Evolutionary conservation across 1,140 invertebrate genomes (phyloP).

Genomic region (Papilio glaucus): DNA sequence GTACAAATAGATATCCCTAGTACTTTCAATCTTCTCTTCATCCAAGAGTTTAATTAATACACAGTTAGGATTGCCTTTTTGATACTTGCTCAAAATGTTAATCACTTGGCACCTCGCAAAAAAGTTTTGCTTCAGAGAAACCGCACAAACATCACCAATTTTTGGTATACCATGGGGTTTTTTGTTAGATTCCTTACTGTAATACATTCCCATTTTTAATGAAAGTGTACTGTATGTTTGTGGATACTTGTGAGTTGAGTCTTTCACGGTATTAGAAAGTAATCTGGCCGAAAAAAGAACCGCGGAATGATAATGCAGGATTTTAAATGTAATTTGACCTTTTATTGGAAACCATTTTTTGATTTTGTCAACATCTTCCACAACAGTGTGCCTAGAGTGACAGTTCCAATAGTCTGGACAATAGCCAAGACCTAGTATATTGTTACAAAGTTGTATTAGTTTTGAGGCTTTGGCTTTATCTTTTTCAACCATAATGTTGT

Average conservation of each 20-base stretch:
- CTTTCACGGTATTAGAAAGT: constrained; percentile 52
- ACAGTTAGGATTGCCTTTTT: constrained; percentile 59
- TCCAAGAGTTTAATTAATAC: constrained; percentile 74
- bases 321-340: constrained; percentile 71
- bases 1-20: constrained; percentile 63
- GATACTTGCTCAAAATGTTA: constrained; percentile 57
- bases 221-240: constrained; percentile 62
- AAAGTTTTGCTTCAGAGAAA: constrained; percentile 58
- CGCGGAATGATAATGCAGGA: constrained; percentile 66
- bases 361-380: constrained; percentile 61
- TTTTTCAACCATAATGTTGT: constrained; percentile 58
- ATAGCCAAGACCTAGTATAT: constrained; percentile 62
- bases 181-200: constrained; percentile 62
- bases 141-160: constrained; percentile 72
- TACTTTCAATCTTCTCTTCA: constrained; percentile 62
- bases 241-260: constrained; percentile 55
- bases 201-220: constrained; percentile 73
- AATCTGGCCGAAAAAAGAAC: constrained; percentile 66
- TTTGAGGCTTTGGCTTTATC: constrained; percentile 63
- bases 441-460: constrained; percentile 67
- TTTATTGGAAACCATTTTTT: constrained; percentile 68
- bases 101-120: constrained; percentile 72
- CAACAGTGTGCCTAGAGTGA: constrained; percentile 60
- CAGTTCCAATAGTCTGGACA: constrained; percentile 73
- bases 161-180: constrained; percentile 62